Percentiles rank a stretch among this genome's conserved stretches.
These are phyloP conservation scores for Labeo catla DNA, from an alignment of 2,113 vertebrate genomes.

Conservation along the genomic window DNA sequence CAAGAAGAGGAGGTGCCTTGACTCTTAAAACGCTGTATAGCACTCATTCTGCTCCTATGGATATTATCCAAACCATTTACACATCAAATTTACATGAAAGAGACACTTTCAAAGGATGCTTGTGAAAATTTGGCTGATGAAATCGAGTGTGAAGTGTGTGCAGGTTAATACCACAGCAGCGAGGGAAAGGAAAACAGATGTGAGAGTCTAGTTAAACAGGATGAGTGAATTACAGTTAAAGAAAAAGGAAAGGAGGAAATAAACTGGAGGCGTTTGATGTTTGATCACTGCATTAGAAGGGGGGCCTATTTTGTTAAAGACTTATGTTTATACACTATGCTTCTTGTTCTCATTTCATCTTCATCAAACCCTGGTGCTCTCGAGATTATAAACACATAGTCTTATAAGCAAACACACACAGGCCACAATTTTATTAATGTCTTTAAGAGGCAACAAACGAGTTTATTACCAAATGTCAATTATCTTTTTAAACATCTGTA, in stretches of 20 bases:
- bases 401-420: slow-evolving; percentile 28
- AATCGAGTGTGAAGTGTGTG: neutral
- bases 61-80: slow-evolving; percentile 27
- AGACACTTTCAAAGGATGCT: slow-evolving; percentile 8
- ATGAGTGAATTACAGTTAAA: slow-evolving; percentile 41
- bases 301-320: slow-evolving; percentile 38
- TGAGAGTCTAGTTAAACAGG: slow-evolving; percentile 32
- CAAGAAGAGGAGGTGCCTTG: slow-evolving; percentile 14
- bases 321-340: slow-evolving; percentile 40
- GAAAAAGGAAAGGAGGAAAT: slow-evolving; percentile 1
- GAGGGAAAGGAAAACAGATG: slow-evolving; percentile 13
- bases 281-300: slow-evolving; percentile 41
- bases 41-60: neutral
- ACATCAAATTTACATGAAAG: slow-evolving; percentile 23
- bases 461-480: slow-evolving; percentile 53
- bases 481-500: slow-evolving; percentile 53
- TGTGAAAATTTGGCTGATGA: neutral
- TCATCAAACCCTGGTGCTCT: slow-evolving; percentile 43
- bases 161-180: slow-evolving; percentile 11
- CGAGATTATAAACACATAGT: slow-evolving; percentile 29
- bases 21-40: slow-evolving; percentile 38
- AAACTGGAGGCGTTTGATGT: slow-evolving; percentile 43
- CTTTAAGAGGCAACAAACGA: slow-evolving; percentile 51
- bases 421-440: slow-evolving; percentile 38
- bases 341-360: slow-evolving; percentile 44